Conservation (phyloP, 2,888 invertebrate species). For the Microctonus aethiopoides region DNA sequence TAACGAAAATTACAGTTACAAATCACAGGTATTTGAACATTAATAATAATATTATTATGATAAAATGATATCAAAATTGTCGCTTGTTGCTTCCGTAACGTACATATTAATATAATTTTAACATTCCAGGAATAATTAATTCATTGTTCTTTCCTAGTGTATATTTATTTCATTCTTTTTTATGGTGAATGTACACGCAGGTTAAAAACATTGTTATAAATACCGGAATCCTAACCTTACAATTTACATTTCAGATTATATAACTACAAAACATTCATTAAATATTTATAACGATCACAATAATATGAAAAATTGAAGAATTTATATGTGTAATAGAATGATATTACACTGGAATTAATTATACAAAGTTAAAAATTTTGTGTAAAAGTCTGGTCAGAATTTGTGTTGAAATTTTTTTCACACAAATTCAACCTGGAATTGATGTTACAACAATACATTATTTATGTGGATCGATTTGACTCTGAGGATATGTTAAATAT, state of each 20-base stretch:
- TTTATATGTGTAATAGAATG: too few relatives aligned
- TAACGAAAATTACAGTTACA: constrained; percentile 40
- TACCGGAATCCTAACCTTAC: background rate
- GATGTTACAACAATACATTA: too few relatives aligned
- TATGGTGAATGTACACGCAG: background rate
- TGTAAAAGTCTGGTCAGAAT: too few relatives aligned
- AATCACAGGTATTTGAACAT: constrained; percentile 57
- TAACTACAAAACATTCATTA: background rate
- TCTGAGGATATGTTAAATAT: too few relatives aligned
- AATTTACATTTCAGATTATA: background rate
- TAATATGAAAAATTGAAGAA: too few relatives aligned
- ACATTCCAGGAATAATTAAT: too few relatives aligned
- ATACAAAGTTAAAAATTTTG: too few relatives aligned
- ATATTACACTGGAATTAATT: too few relatives aligned
- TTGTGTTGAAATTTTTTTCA: too few relatives aligned
- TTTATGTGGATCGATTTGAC: too few relatives aligned
- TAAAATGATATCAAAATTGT: background rate
- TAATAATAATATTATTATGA: constrained; percentile 18
- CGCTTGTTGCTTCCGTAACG: constrained; percentile 21
- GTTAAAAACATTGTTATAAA: background rate
- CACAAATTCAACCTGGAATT: too few relatives aligned
- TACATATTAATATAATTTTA: background rate
- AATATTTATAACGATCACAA: too few relatives aligned
- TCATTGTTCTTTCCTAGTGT: background rate
- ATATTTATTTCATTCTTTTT: background rate